Conservation (phyloP, 2,797 vertebrate species). For the Lithobates pipiens region DNA sequence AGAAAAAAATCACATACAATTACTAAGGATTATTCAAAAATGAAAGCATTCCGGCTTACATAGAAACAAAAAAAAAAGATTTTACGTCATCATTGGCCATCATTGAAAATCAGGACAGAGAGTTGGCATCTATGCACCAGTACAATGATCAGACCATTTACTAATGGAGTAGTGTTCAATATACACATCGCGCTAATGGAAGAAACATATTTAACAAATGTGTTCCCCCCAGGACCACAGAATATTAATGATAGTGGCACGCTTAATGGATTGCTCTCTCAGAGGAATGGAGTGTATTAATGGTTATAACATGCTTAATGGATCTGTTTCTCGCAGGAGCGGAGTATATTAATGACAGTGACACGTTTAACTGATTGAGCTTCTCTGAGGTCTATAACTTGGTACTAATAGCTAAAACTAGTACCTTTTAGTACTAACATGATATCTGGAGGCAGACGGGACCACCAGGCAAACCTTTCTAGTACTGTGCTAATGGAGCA, state of each 20-base stretch:
- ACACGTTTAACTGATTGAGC: slow-evolving; percentile 38
- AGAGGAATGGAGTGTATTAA: slow-evolving; percentile 36
- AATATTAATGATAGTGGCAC: slow-evolving; percentile 42
- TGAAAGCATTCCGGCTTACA: too few relatives aligned
- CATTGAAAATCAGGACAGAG: too few relatives aligned
- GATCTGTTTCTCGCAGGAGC: slow-evolving; percentile 34
- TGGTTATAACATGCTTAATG: slow-evolving; percentile 41
- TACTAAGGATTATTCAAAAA: too few relatives aligned
- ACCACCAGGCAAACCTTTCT: neutral
- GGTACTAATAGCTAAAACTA: neutral
- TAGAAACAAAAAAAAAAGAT: too few relatives aligned
- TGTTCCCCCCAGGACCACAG: slow-evolving; percentile 32
- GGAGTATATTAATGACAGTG: slow-evolving; percentile 46
- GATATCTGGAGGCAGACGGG: neutral
- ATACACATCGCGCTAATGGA: slow-evolving; percentile 33
- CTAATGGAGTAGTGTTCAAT: slow-evolving; percentile 15
- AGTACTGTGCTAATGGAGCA: neutral
- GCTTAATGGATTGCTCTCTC: slow-evolving; percentile 46
- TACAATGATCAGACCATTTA: neutral
- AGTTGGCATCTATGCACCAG: neutral
- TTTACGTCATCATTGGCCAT: too few relatives aligned
- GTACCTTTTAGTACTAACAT: slow-evolving; percentile 2
- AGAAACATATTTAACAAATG: slow-evolving; percentile 45
- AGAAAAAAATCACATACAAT: too few relatives aligned
- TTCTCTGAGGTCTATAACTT: slow-evolving; percentile 19